Percentiles rank a stretch among this genome's conserved stretches.
Evolutionary conservation across 2,797 vertebrate genomes (phyloP).

Genomic region (Protonibea diacanthus): DNA sequence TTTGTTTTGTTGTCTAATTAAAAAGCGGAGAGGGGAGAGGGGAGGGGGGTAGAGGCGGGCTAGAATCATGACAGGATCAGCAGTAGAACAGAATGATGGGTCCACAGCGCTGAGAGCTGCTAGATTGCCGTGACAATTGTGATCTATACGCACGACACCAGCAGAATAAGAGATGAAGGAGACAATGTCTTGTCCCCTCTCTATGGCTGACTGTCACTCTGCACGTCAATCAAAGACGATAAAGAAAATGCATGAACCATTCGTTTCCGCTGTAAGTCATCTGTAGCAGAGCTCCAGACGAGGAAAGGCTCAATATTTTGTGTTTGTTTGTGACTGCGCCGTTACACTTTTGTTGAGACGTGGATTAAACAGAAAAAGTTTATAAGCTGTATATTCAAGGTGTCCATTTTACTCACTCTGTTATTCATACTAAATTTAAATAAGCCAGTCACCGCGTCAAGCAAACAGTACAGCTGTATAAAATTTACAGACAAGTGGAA

Average conservation of each 20-base stretch:
- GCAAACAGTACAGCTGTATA: slow-evolving; percentile 5
- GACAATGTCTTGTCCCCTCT: slow-evolving; percentile 72
- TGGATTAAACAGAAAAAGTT: not conserved
- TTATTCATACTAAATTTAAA: slow-evolving; percentile 14
- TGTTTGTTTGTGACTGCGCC: slow-evolving; percentile 5
- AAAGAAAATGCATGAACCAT: slow-evolving; percentile 52
- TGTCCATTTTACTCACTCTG: not conserved
- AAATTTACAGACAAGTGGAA: not conserved
- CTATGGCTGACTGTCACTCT: slow-evolving; percentile 71
- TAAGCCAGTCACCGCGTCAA: not conserved
- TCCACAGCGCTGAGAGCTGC: slow-evolving; percentile 79
- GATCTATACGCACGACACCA: slow-evolving; percentile 77
- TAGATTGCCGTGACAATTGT: slow-evolving; percentile 84
- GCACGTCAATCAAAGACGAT: slow-evolving; percentile 66
- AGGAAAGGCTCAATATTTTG: slow-evolving; percentile 31
- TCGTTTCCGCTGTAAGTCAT: slow-evolving; percentile 34
- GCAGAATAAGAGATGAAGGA: slow-evolving; percentile 79
- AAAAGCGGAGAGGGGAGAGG: slow-evolving; percentile 81
- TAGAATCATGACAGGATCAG: slow-evolving; percentile 84
- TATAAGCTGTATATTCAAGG: not conserved
- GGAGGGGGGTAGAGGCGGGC: slow-evolving; percentile 48
- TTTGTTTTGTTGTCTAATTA: slow-evolving; percentile 97
- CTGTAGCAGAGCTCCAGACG: slow-evolving; percentile 13
- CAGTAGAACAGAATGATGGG: slow-evolving; percentile 84
- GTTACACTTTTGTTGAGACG: slow-evolving; percentile 10